These are phyloP conservation scores for Oxystoma pomonae DNA, from an alignment of 2,888 invertebrate genomes.

Conservation along the genomic window DNA sequence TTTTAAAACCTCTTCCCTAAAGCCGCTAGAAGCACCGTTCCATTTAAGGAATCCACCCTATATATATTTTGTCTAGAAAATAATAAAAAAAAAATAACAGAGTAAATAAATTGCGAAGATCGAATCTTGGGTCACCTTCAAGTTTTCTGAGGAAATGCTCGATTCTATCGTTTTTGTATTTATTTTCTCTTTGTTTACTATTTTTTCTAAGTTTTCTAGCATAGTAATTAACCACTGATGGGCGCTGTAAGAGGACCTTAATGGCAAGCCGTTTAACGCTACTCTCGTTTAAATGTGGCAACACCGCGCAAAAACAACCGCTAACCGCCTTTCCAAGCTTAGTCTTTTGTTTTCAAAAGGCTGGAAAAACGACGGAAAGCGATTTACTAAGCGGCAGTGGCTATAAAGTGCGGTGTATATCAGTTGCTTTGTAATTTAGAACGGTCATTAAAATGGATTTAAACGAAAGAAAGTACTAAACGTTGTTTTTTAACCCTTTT, in stretches of 20 bases:
- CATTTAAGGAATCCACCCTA: too few species aligned
- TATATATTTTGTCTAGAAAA: too few species aligned
- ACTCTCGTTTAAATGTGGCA: background rate
- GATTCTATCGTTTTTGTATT: too few species aligned
- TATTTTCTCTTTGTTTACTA: too few species aligned
- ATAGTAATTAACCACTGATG: background rate
- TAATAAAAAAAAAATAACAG: too few species aligned
- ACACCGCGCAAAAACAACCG: background rate
- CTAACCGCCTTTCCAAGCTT: background rate
- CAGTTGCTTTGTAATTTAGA: background rate
- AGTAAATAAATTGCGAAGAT: too few species aligned
- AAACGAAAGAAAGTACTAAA: background rate
- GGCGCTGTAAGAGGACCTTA: background rate
- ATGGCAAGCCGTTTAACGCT: background rate
- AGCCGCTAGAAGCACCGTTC: too few species aligned
- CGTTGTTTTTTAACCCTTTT: too few species aligned
- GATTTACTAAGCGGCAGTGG: background rate
- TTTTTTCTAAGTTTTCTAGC: too few species aligned
- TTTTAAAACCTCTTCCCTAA: too few species aligned
- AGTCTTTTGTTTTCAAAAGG: background rate
- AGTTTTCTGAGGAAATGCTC: too few species aligned
- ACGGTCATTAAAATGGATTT: background rate
- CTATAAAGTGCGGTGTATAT: background rate
- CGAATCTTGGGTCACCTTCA: too few species aligned
- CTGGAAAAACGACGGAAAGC: background rate